Conservation (phyloP, 1,140 invertebrate genomes). For the Proctacanthus coquilletti region DNA sequence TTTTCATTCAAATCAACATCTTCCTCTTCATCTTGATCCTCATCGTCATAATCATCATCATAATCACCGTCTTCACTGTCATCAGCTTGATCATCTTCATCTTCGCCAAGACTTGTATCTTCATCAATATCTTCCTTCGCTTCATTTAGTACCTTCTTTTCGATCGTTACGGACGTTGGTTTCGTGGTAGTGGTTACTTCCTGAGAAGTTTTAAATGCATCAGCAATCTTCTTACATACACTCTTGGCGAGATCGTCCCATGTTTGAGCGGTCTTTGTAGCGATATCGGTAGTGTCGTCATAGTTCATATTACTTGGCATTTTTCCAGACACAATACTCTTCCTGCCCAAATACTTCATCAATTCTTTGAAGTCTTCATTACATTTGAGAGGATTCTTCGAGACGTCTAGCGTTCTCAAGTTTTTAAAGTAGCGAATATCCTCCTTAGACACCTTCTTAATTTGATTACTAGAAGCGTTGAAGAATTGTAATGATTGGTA, state of each 20-base stretch:
- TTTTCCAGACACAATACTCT: constrained; percentile 32
- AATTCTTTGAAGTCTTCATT: constrained; percentile 39
- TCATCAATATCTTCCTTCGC: constrained; percentile 30
- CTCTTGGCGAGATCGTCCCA: constrained; percentile 20
- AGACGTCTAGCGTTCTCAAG: constrained; percentile 43
- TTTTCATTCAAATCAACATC: constrained; percentile 12
- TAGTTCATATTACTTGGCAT: constrained; percentile 15
- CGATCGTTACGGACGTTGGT: constrained; percentile 18
- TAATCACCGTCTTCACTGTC: constrained; percentile 14
- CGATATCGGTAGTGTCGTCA: background rate
- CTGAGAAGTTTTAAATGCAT: constrained; percentile 1
- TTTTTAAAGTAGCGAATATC: constrained; percentile 40
- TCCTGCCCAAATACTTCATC: constrained; percentile 38
- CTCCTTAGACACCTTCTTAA: constrained; percentile 35
- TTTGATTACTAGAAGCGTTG: constrained; percentile 39
- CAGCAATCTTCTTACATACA: constrained; percentile 19
- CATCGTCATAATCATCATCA: constrained; percentile 16
- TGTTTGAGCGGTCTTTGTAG: constrained; percentile 9
- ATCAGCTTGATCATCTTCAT: constrained; percentile 12
- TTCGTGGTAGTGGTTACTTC: constrained; percentile 13
- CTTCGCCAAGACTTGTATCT: constrained; percentile 19
- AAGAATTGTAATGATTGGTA: constrained; percentile 35
- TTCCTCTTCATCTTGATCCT: constrained; percentile 18
- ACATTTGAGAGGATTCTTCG: constrained; percentile 46
- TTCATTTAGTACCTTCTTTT: constrained; percentile 23